These are phyloP conservation scores for Steatocranus sp. DNA, from an alignment of 2,797 vertebrate genomes.

Conservation along the genomic window DNA sequence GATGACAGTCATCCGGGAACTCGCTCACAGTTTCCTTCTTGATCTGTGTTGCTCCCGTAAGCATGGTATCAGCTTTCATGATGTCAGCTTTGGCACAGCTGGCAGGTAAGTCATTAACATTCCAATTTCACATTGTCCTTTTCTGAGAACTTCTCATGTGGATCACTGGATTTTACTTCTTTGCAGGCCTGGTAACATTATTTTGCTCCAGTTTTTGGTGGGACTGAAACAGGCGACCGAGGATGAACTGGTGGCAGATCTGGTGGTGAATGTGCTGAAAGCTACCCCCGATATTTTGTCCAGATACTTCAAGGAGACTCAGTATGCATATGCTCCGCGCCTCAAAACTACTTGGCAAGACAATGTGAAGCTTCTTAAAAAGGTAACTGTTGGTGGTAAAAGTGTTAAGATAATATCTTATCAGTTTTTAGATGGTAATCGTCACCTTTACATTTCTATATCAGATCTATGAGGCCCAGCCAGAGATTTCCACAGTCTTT, in stretches of 20 bases:
- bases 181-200: slow-evolving; percentile 83
- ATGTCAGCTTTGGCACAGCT: slow-evolving; percentile 85
- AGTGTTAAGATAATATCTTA: neutral
- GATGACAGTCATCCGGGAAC: slow-evolving; percentile 74
- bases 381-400: slow-evolving; percentile 66
- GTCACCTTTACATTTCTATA: neutral
- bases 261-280: slow-evolving; percentile 84
- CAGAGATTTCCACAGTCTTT: slow-evolving; percentile 83
- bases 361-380: slow-evolving; percentile 86
- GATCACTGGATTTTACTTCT: neutral
- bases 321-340: slow-evolving; percentile 85
- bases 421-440: neutral
- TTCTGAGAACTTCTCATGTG: neutral
- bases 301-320: slow-evolving; percentile 89
- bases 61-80: slow-evolving; percentile 91
- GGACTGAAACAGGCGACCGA: slow-evolving; percentile 85
- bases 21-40: slow-evolving; percentile 86
- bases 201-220: slow-evolving; percentile 89
- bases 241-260: slow-evolving; percentile 85
- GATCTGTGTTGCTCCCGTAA: slow-evolving; percentile 93
- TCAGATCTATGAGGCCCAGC: slow-evolving; percentile 91
- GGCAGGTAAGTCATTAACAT: slow-evolving; percentile 73
- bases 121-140: neutral
- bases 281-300: slow-evolving; percentile 86
- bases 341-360: slow-evolving; percentile 84